Percentiles rank a stretch among this genome's conserved stretches.
phyloP scores from a whole-genome alignment of 2,113 vertebrate genomes.

The Pagrus major region DNA sequence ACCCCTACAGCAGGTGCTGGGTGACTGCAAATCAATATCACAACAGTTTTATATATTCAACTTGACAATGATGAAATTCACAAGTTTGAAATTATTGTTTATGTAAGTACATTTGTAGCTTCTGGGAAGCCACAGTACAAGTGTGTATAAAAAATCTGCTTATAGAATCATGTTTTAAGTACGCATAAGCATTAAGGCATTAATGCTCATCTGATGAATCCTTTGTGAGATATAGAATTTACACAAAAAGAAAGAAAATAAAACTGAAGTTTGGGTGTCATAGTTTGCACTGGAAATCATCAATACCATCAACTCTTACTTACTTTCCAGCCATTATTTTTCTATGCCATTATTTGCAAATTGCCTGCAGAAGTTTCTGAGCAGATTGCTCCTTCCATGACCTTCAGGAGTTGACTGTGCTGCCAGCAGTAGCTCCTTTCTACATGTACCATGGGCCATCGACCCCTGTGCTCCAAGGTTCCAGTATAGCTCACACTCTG shows the following conservation, averaged over 20 bases:
- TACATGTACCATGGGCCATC: slow-evolving; percentile 4
- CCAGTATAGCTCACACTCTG: not conserved
- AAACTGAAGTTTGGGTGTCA: not conserved
- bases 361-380: slow-evolving; percentile 2
- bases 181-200: not conserved
- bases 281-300: not conserved
- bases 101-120: not conserved
- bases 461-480: slow-evolving; percentile 25
- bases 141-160: not conserved
- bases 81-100: not conserved
- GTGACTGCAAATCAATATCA: slow-evolving; percentile 15
- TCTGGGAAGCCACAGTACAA: not conserved
- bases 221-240: not conserved
- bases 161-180: not conserved
- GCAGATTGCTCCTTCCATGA: slow-evolving; percentile 28
- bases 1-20: not conserved
- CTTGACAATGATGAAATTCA: not conserved
- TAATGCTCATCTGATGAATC: not conserved
- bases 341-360: slow-evolving; percentile 8
- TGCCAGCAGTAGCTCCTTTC: slow-evolving; percentile 26
- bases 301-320: not conserved
- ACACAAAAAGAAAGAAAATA: not conserved
- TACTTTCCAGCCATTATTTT: not conserved
- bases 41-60: not conserved
- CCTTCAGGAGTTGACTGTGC: slow-evolving; percentile 17